Base-by-base conservation (phyloP, 2,797 vertebrate genomes). In the Pseudomugil gertrudae region DNA sequence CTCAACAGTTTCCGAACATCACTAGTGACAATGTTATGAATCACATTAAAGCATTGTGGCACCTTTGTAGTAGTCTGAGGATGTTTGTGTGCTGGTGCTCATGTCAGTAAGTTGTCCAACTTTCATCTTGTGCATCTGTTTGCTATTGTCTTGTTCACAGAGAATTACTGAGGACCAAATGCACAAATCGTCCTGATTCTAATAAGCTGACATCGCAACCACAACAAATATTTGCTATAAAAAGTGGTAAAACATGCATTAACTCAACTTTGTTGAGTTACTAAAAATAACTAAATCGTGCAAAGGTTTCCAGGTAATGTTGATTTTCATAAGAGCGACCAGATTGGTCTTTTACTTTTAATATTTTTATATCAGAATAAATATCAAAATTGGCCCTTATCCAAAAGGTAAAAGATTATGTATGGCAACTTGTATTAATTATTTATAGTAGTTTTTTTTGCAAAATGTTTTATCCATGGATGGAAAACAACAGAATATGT, bases 41-140 rank as follows among this genome's bases (percentile, higher is more conserved):
- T 89, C 87, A 88, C 89, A 87, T 90, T 86, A 86, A 90, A 90
- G 84, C 84, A 83, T 89, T 85, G 87, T 90, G 89, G 83, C 90
- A 91, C 87, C 80, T 92, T 91, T 84, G 79, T 81, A 72, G 78
- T 81, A 77, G 79, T 88, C 84, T 76, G 85, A 82, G 77, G 79
- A 78, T 85, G 84, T 89, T 81, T 59, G 61, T 81, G 66, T 68
- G 63, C 78, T 51, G 74, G 63, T 77, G 27, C 72, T 79, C 71
- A 55, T 62, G 76, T 76, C 79, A 55, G 17, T 74, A 74, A n/a
- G 70, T 72, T 72, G 38, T 38, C 66, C 71, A 71, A 19, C 66
- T 40, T 83, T 74, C 29, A 56, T 60, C 71, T 74, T 58, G 57
- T 79, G 78, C 67, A 63, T 67, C 40, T 8, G 5, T 81, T 79